A percentile compares a stretch with the other conserved stretches of the same genome.
phyloP scores from a whole-genome alignment of 2,888 invertebrate species.

The Nomada fucata region DNA sequence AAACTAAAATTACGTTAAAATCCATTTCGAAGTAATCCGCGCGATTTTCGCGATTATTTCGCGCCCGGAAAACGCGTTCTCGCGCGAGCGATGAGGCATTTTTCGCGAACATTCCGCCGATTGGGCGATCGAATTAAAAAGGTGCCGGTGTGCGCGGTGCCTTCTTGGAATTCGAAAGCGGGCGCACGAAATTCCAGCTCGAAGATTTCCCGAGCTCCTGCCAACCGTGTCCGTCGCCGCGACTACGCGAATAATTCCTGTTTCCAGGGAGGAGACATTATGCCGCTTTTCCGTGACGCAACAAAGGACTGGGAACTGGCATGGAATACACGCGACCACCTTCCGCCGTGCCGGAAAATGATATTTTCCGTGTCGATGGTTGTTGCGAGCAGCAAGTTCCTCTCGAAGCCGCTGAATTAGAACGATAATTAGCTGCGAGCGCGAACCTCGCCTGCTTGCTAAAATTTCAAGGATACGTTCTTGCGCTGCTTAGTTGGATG shows the following conservation, averaged over 20 bases:
- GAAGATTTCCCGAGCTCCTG: slow-evolving; percentile 19
- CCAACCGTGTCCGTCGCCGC: neutral
- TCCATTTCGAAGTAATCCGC: neutral
- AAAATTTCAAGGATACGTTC: slow-evolving; percentile 3
- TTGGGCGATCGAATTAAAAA: slow-evolving; percentile 26
- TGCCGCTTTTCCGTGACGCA: slow-evolving; percentile 1
- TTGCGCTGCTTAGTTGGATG: neutral
- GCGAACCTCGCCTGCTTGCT: slow-evolving; percentile 14
- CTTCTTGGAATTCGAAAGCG: neutral
- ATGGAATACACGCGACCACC: slow-evolving; percentile 11
- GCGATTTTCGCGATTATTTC: slow-evolving; percentile 12
- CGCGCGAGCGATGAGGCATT: neutral
- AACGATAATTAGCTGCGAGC: neutral
- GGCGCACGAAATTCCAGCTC: neutral
- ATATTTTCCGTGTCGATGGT: slow-evolving; percentile 24
- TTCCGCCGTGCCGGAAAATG: neutral
- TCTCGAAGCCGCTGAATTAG: neutral
- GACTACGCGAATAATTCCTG: slow-evolving; percentile 27
- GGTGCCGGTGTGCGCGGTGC: neutral
- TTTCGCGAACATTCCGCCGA: neutral
- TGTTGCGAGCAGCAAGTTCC: neutral
- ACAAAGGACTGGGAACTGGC: slow-evolving; percentile 22
- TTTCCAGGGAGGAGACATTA: neutral
- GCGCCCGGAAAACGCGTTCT: neutral
- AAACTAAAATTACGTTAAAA: neutral